Evolutionary conservation across 2,888 invertebrate species (phyloP), one percentile per base, ranked within the genome.

Genomic region (Keiferia lycopersicella): DNA sequence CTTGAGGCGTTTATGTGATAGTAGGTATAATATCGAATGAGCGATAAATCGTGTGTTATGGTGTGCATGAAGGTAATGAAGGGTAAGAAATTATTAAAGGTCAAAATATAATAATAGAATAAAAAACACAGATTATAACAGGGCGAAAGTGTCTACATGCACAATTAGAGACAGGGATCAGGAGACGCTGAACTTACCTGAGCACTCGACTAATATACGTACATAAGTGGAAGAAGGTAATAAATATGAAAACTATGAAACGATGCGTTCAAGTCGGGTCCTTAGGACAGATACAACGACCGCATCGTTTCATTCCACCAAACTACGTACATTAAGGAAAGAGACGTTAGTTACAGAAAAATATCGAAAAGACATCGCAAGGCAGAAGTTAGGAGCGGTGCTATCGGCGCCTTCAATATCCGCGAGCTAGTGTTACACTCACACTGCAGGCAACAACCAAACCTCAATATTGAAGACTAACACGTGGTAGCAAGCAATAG

Each of bases 401-500:
- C 91, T 82, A 81, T 84, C 78, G 86, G 86, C 88, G 87, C 85
- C 88, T 88, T 88, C 84, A 83, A 86, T 84, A 87, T 83, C 83
- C 85, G 83, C 78, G 74, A 78, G 70, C 76, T 79, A 75, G 82
- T 82, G 79, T 76, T 76, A 82, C 74, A 81, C 80, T 79, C 83
- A 79, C 79, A 84, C 81, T 76, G 82, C 89, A 87, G 88, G 90
- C 90, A 88, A 90, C 90, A 88, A 89, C 81, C 87, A 86, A 83
- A 85, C 86, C 82, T 82, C 82, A 84, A 84, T 81, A 88, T 82
- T 81, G 86, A 88, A 86, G 85, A 86, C 87, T 83, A 88, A 86
- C 84, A 89, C 85, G 88, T 88, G 87, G 84, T 87, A 88, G 90
- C 91, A 91, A 91, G 91, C 91, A 86, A 84, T 90, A 91, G 91